Conservation (phyloP, 2,113 vertebrate genomes). For the Chroicocephalus ridibundus region DNA sequence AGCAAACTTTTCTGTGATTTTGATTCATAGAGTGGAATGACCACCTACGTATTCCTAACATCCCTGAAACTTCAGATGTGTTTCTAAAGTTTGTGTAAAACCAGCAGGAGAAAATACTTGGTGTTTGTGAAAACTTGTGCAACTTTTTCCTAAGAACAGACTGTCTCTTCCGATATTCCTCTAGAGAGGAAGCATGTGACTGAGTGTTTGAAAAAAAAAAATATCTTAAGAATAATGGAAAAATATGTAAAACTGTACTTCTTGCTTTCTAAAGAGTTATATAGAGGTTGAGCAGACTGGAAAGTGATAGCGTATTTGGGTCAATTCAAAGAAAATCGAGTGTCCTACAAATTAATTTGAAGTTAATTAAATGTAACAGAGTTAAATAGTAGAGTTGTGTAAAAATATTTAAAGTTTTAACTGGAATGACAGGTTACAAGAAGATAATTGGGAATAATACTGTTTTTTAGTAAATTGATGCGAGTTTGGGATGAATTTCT, state of each 20-base stretch:
- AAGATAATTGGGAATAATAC: not conserved
- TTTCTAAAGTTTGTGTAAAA: not conserved
- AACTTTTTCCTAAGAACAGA: not conserved
- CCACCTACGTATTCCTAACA: not conserved
- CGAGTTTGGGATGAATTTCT: not conserved
- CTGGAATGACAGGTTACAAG: not conserved
- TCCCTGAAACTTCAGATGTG: not conserved
- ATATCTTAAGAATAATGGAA: not conserved
- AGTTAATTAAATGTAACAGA: not conserved
- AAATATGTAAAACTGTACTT: not conserved
- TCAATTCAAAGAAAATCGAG: not conserved
- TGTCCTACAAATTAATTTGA: not conserved
- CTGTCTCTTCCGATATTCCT: not conserved
- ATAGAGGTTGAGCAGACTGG: not conserved
- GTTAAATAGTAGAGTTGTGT: not conserved
- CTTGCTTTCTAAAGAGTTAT: not conserved
- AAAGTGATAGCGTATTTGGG: not conserved
- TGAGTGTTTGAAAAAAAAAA: not conserved
- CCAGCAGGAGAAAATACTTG: not conserved
- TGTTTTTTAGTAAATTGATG: not conserved
- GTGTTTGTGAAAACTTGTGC: not conserved
- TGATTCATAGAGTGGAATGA: not conserved
- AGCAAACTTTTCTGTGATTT: not conserved
- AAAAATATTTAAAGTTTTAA: not conserved
- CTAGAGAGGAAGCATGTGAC: not conserved